Conservation (phyloP, 30 jellyfish, hydroid and myxozoan genomes). For the Pseudorhiza aurosa region DNA sequence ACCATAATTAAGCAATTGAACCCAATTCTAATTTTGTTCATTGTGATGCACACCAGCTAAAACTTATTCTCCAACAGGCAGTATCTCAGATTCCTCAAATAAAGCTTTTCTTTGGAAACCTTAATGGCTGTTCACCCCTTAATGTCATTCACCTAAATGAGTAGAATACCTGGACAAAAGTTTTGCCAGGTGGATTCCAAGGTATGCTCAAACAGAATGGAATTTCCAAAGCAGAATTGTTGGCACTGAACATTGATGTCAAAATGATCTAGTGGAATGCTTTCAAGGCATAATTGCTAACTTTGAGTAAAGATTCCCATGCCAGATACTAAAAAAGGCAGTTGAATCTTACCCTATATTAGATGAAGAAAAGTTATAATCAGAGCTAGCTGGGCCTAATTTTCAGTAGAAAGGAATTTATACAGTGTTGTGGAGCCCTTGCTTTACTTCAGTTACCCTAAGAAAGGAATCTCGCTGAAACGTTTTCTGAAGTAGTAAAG, state of each 20-base stretch:
- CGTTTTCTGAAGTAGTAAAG: constrained; percentile 24
- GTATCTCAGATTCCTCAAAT: constrained; percentile 10
- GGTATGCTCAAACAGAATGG: constrained; percentile 54
- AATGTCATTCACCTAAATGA: constrained; percentile 27
- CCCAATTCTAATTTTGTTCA: constrained; percentile 57
- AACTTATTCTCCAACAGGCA: constrained; percentile 42
- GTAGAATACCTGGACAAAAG: constrained; percentile 10
- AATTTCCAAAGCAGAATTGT: constrained; percentile 54
- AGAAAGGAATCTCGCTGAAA: constrained; percentile 14
- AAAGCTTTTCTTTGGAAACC: constrained; percentile 31
- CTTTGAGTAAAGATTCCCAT: constrained; percentile 18
- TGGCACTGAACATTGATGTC: constrained; percentile 16
- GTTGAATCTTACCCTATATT: constrained; percentile 15
- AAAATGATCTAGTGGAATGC: constrained; percentile 26
- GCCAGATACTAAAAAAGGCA: background rate
- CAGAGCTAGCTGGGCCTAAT: constrained; percentile 19
- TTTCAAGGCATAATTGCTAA: constrained; percentile 17
- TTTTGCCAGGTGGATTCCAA: constrained; percentile 26
- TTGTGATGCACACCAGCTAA: constrained; percentile 62
- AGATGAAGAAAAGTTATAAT: constrained; percentile 12
- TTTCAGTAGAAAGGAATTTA: constrained; percentile 16
- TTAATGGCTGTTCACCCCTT: constrained; percentile 18
- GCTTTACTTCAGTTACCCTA: constrained; percentile 12
- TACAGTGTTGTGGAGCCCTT: constrained; percentile 31
- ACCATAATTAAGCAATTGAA: background rate